These are phyloP conservation scores for Eupsittula cactorum DNA, from an alignment of 2,113 vertebrate species.

Conservation along the genomic window DNA sequence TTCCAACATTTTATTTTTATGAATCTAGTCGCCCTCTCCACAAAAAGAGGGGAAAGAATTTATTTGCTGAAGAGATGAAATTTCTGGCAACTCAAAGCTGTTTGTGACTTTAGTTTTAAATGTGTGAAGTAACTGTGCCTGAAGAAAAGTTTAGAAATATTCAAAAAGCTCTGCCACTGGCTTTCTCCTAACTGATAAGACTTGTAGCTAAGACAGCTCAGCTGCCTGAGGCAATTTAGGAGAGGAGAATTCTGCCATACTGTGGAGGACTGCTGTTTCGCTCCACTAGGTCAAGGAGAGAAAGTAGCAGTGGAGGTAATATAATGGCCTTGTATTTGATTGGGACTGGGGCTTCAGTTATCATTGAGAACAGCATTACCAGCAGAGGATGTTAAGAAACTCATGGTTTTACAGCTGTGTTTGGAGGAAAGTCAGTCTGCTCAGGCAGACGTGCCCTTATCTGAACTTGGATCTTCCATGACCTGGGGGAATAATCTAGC, in stretches of 20 bases:
- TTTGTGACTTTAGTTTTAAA: constrained; percentile 51
- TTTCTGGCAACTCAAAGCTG: constrained; percentile 46
- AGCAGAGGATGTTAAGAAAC: neutral
- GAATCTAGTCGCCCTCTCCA: neutral
- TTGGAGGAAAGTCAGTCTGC: neutral
- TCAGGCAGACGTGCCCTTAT: rapidly evolving
- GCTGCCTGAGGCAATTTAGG: neutral
- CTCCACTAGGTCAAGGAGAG: neutral
- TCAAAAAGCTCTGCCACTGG: neutral
- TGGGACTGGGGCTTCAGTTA: neutral
- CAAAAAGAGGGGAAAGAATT: neutral
- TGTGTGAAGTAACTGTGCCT: constrained; percentile 48
- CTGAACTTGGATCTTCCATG: neutral
- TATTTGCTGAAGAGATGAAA: constrained; percentile 33
- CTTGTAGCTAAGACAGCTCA: neutral
- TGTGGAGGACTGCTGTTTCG: neutral
- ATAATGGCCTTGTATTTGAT: neutral
- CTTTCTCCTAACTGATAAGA: constrained; percentile 9
- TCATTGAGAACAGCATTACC: neutral
- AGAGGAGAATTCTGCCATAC: neutral
- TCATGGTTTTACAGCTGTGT: neutral
- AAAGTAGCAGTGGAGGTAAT: neutral
- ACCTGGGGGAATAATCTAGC: neutral
- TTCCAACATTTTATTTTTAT: neutral
- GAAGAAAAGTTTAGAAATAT: constrained; percentile 49